Percentiles rank a stretch among this genome's conserved stretches.
Evolutionary conservation across 1,140 invertebrate genomes (phyloP).

Genomic region (Drosophila varians): DNA sequence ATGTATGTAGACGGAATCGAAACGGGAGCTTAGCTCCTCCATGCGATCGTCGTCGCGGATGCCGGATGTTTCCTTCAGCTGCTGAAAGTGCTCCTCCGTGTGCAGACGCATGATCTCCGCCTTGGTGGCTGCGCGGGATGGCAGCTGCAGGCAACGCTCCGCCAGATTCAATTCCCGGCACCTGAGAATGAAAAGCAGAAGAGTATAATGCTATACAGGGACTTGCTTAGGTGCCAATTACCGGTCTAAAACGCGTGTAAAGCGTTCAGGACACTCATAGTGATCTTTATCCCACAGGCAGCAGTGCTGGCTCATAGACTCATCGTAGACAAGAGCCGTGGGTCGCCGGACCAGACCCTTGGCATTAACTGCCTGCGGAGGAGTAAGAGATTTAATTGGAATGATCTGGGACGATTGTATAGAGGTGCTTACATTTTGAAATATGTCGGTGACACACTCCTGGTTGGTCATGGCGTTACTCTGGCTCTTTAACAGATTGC

Average conservation of each 20-base stretch:
- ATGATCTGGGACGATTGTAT: neutral
- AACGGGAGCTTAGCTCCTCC: slow-evolving; percentile 90
- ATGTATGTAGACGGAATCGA: slow-evolving; percentile 94
- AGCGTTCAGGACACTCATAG: slow-evolving; percentile 92
- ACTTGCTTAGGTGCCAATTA: slow-evolving; percentile 49
- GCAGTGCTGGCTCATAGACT: slow-evolving; percentile 89
- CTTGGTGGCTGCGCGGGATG: slow-evolving; percentile 87
- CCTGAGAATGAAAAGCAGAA: slow-evolving; percentile 81
- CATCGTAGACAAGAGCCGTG: slow-evolving; percentile 92
- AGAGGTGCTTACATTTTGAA: slow-evolving; percentile 85
- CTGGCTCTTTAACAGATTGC: slow-evolving; percentile 84
- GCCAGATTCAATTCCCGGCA: slow-evolving; percentile 90
- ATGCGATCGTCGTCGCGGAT: slow-evolving; percentile 86
- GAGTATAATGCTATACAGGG: neutral
- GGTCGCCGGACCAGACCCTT: slow-evolving; percentile 85
- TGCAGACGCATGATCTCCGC: slow-evolving; percentile 89
- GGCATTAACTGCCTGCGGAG: slow-evolving; percentile 86
- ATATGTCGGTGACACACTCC: slow-evolving; percentile 85
- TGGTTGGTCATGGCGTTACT: slow-evolving; percentile 64
- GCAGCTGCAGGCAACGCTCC: slow-evolving; percentile 87
- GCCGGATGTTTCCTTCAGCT: slow-evolving; percentile 87
- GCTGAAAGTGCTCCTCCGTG: slow-evolving; percentile 86
- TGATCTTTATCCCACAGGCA: slow-evolving; percentile 94
- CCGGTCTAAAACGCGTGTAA: slow-evolving; percentile 89
- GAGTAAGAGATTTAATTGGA: neutral